Evolutionary conservation across 2,797 vertebrate genomes (phyloP), one percentile per base, ranked within the genome.

Genomic region (Sebastes iracundus): DNA sequence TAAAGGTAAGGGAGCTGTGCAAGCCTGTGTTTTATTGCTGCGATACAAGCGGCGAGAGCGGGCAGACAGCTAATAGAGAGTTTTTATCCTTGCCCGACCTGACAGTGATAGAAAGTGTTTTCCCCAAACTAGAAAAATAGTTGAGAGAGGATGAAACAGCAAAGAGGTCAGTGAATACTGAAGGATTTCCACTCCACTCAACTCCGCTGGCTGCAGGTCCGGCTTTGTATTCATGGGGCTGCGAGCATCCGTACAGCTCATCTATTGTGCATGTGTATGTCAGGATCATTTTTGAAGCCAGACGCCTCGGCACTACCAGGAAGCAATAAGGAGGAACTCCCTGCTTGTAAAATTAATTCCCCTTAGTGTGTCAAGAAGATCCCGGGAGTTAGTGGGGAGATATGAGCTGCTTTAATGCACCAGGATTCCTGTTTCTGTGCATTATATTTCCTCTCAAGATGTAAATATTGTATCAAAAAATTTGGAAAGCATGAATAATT

Each of bases 41-140:
- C 86, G 75, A 90, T 88, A 85, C 87, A 87, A 52, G 88, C 83
- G 27, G 87, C 69, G 79, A 64, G 90, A 90, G 93, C 87, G 78
- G 78, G 90, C 88, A 90, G 92, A 95, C 94, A 95, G 94, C 94
- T 95, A 94, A 94, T 80, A 90, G 92, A 92, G 92, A 93, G 92
- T 94, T 95, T 94, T 94, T 95, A 93, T 94, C 94, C 92, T 91
- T 80, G 88, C 92, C 84, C 90, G 79, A 92, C 85, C 94, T 96
- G 95, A 96, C 95, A 96, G 93, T 96, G 95, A 96, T 96, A 95
- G 93, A 96, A 96, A 95, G 94, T 95, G 94, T 96, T 96, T 96
- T 96, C 92, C 87, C 90, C 94, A 94, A 95, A 96, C 93, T 94
- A 93, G 95, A 96, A 96, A 96, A 96, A 96, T 94, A 95, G 94